Base-by-base conservation (phyloP, 2,888 invertebrate genomes). In the Ennomos quercinarius region DNA sequence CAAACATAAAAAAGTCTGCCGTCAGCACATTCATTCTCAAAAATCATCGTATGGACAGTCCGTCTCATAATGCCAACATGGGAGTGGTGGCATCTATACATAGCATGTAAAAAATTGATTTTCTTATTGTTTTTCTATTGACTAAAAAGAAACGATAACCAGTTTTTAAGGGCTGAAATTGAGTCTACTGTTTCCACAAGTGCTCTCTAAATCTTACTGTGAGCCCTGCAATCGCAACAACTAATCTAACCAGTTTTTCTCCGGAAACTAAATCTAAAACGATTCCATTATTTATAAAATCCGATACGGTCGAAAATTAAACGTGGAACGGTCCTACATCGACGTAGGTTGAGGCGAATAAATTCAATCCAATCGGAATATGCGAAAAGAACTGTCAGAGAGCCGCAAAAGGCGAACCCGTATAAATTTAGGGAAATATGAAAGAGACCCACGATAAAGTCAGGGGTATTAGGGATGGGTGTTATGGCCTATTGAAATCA, bases 401-500 rank as follows among this genome's bases (percentile, higher is more conserved):
- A 77, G 80, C 85, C 86, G 81, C 84, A 82, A 82, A 83, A 83
- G 78, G 80, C 74, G 61, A 69, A 80, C 83, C 83, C 77, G 74
- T 78, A 88, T 89, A 86, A 89, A 88, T 87, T 85, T 81, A 69
- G 74, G 74, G 74, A 84, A 86, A 87, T 87, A 85, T 87, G 80
- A 84, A 77, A 75, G 74, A 76, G 74, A 66, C 78, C 77, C 57
- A 49, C 80, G 84, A 89, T 88, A 89, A 89, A 87, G 81, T 84
- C 81, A 71, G 76, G 74, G 77, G 76, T 84, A 86, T 83, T 84
- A 82, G 76, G 74, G 76, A 84, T 80, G 80, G 80, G 78, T 83
- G 81, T 83, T 85, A 86, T 78, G 77, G 80, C 69, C 84, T 77
- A 88, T 89, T 86, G 84, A 88, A 89, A 89, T 85, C 87, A 85